Base-by-base conservation (phyloP, 2,888 invertebrate genomes). In the Hydrotaea diabolus region DNA sequence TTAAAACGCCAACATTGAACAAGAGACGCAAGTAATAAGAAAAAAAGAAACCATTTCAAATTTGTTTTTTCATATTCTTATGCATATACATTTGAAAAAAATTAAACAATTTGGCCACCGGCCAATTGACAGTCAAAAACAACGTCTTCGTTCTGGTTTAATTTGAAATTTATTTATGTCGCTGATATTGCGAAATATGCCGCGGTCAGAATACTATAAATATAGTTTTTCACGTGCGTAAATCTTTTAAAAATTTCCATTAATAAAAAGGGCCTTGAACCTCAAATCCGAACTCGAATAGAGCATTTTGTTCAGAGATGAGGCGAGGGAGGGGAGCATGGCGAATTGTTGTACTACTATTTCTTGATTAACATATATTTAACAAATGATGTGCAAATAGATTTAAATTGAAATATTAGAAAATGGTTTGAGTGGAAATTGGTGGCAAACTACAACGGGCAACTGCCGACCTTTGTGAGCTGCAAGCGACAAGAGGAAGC, bases 191-290 rank as follows among this genome's bases (percentile, higher is more conserved):
- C 55, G 11, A 15, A 26, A 26, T 2, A 11, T 59, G 59, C 21
- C 59, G 15, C 15, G 26, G 13, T 59, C 59, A 26, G 13, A 23
- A 26, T 23, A 3, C 59, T 23, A 59, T 26, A 26, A 59, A 59
- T 59, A 59, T 7, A 2, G 13, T 26, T 15, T 59, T 59, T 59
- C 59, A 59, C 59, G 59, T 59, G 59, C 59, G 59, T 59, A 59
- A 59, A 57, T n/a, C 49, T n/a, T 49, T 15, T 11, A 39, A 39
- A 39, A 39, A 8, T 49, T 49, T 49, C 13, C n/a, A 49, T 49
- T 49, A 1, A 49, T 8, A 49, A 5, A 49, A 49, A 15, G 15
- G 1, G 13, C 49, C 49, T 49, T 49, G 49, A 49, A 49, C 49
- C 49, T 15, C 15, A 9, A 8, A 39, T 8, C 1, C 39, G 13